Conservation (phyloP, 2,888 invertebrate species). For the Parascotia fuliginaria region DNA sequence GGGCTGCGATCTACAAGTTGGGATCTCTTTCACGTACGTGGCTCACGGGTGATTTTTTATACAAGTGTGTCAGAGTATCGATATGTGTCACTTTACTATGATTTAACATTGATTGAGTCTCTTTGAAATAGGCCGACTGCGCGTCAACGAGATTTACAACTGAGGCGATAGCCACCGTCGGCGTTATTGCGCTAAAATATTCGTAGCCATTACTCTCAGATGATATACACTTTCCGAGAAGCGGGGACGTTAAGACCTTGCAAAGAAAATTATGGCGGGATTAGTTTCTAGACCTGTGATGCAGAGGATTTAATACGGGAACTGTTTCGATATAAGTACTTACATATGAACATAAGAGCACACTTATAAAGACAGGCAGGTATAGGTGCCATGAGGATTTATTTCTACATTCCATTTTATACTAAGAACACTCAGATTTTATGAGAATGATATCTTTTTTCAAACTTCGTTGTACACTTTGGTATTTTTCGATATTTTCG, state of each 20-base stretch:
- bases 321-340: constrained; percentile 26
- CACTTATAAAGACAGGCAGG: background rate
- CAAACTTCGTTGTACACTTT: too few species aligned
- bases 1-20: constrained; percentile 75
- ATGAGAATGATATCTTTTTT: too few species aligned
- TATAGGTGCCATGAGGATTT: too few species aligned
- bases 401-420: too few species aligned
- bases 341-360: too few species aligned
- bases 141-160: constrained; percentile 70
- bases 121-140: constrained; percentile 66
- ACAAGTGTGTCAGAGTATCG: constrained; percentile 51
- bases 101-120: constrained; percentile 77
- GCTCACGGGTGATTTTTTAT: constrained; percentile 59
- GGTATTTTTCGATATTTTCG: too few species aligned
- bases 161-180: constrained; percentile 65
- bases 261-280: constrained; percentile 57
- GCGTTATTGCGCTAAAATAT: constrained; percentile 58
- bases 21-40: constrained; percentile 69
- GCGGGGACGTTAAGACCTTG: constrained; percentile 54
- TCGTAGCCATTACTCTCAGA: constrained; percentile 41
- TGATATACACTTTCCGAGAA: constrained; percentile 59
- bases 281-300: constrained; percentile 55
- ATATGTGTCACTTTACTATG: constrained; percentile 72
- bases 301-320: constrained; percentile 36
- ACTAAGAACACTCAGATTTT: too few species aligned